Evolutionary conservation across 2,888 invertebrate genomes (phyloP).

Genomic region (Abscondita cerata): DNA sequence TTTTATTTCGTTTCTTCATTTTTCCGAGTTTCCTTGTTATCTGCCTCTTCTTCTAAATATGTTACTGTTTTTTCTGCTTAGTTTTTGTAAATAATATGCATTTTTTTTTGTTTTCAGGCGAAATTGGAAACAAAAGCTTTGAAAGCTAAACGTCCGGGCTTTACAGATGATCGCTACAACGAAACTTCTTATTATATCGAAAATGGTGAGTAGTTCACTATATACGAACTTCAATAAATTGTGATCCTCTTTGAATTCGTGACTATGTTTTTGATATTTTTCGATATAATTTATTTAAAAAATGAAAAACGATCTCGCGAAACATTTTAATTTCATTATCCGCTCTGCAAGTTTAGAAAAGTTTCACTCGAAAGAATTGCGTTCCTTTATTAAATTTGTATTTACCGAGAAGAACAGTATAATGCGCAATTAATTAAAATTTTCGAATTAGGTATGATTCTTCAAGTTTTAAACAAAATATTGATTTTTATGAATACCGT

Average conservation of each 20-base stretch:
- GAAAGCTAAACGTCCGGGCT: slow-evolving; percentile 90
- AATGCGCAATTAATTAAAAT: no score
- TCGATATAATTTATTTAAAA: background rate
- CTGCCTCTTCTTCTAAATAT: no score
- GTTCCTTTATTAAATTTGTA: no score
- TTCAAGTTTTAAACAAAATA: background rate
- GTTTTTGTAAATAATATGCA: background rate
- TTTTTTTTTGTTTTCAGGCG: slow-evolving; percentile 69
- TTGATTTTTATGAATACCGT: background rate
- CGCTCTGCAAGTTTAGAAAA: background rate
- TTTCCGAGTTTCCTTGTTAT: no score
- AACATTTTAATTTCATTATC: background rate
- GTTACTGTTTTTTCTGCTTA: no score
- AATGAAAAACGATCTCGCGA: background rate
- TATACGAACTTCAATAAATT: background rate
- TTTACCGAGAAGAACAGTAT: no score
- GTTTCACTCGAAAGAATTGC: no score
- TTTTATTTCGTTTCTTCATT: no score
- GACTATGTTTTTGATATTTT: slow-evolving; percentile 5
- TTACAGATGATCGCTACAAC: slow-evolving; percentile 91
- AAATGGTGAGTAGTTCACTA: slow-evolving; percentile 75
- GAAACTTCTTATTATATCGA: slow-evolving; percentile 95
- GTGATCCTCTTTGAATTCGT: slow-evolving; percentile 3
- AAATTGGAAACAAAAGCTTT: slow-evolving; percentile 90
- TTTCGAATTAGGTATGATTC: background rate